Evolutionary conservation across 1,140 invertebrate species (phyloP).

Genomic region (Zaprionus gabonicus): DNA sequence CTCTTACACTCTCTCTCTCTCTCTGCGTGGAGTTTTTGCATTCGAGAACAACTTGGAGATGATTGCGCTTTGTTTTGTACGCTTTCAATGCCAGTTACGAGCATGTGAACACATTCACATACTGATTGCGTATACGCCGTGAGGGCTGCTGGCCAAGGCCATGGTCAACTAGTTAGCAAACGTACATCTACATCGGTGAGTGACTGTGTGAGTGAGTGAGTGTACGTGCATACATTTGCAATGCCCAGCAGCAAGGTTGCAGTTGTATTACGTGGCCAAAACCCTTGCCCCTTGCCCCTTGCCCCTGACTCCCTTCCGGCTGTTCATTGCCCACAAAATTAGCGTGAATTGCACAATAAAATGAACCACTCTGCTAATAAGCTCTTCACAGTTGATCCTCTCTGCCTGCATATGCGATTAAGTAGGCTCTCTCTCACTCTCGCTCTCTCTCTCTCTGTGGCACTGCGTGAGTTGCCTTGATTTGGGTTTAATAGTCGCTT

Average conservation of each 20-base stretch:
- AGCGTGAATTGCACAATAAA: slow-evolving; percentile 27
- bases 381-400: slow-evolving; percentile 6
- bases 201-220: background rate
- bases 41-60: slow-evolving; percentile 33
- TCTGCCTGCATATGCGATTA: background rate
- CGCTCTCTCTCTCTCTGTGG: too few relatives aligned
- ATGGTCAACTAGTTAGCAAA: slow-evolving; percentile 27
- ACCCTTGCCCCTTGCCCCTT: background rate
- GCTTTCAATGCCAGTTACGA: slow-evolving; percentile 22
- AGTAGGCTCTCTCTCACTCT: background rate
- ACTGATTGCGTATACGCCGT: slow-evolving; percentile 51
- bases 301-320: background rate
- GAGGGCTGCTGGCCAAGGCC: slow-evolving; percentile 51
- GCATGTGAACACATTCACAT: slow-evolving; percentile 17
- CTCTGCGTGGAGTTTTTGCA: slow-evolving; percentile 1
- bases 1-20: background rate
- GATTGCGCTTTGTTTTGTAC: slow-evolving; percentile 23
- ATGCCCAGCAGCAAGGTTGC: slow-evolving; percentile 9
- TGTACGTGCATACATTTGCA: slow-evolving; percentile 14
- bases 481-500: background rate
- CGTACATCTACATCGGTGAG: background rate
- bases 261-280: slow-evolving; percentile 4
- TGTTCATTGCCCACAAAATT: slow-evolving; percentile 22
- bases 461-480: background rate
- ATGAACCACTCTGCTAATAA: slow-evolving; percentile 22